Percentiles rank a stretch among this genome's conserved stretches.
These are phyloP conservation scores for Triops longicaudatus DNA, from an alignment of 1,140 invertebrate species.

Conservation along the genomic window DNA sequence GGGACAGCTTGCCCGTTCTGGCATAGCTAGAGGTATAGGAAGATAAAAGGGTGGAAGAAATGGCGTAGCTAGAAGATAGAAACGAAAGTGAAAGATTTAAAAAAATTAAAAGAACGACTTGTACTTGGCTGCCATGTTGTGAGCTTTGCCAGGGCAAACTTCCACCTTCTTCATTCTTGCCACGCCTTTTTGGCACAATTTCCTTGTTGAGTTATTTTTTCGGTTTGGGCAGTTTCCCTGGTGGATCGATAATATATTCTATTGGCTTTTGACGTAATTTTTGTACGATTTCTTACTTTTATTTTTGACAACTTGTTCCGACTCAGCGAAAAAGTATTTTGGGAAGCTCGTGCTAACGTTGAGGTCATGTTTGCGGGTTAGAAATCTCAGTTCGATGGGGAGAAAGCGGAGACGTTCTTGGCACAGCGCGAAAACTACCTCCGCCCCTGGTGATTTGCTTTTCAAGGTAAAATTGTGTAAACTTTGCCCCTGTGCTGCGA, in stretches of 20 bases:
- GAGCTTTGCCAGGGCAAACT: slow-evolving; percentile 7
- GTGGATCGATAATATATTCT: background rate
- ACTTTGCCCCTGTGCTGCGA: no score
- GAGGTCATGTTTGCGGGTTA: background rate
- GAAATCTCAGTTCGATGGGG: background rate
- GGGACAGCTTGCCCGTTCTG: no score
- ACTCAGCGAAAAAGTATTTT: background rate
- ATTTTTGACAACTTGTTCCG: background rate
- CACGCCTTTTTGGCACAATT: background rate
- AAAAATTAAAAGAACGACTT: background rate
- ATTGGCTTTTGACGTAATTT: background rate
- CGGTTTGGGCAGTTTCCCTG: background rate
- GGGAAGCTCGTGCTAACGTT: background rate
- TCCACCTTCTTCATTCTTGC: background rate
- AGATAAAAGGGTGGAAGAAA: background rate
- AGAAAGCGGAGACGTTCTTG: background rate
- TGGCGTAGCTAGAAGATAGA: background rate
- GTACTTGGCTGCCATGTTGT: background rate
- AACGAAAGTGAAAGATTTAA: background rate
- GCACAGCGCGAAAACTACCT: no score
- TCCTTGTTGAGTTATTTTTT: background rate
- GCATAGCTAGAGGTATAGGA: background rate
- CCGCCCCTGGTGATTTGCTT: no score
- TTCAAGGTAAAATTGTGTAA: no score
- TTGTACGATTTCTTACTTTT: no score